Percentiles rank a stretch among this genome's conserved stretches.
These are phyloP conservation scores for Abrostola triplasia DNA, from an alignment of 2,888 invertebrate genomes.

Conservation along the genomic window DNA sequence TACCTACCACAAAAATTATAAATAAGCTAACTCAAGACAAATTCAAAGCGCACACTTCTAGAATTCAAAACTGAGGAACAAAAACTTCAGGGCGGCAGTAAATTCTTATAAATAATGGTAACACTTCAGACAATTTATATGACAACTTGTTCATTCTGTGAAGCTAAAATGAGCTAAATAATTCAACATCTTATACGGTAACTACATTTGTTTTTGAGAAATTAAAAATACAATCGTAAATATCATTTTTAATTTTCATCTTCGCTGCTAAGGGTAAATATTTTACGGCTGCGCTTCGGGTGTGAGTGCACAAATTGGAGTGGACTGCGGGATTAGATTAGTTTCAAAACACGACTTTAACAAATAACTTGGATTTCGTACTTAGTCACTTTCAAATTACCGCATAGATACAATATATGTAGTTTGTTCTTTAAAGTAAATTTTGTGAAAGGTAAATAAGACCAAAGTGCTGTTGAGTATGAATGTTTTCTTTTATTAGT, in stretches of 20 bases:
- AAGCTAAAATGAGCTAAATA: constrained; percentile 52
- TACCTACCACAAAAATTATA: constrained; percentile 13
- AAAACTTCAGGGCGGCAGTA: constrained; percentile 51
- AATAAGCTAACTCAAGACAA: constrained; percentile 37
- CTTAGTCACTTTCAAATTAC: too few relatives aligned
- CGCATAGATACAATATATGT: too few relatives aligned
- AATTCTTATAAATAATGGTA: constrained; percentile 57
- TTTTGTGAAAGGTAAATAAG: background rate
- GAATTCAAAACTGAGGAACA: constrained; percentile 52
- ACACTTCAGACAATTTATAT: constrained; percentile 56
- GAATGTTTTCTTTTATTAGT: too few relatives aligned
- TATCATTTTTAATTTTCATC: constrained; percentile 51
- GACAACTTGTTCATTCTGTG: constrained; percentile 49
- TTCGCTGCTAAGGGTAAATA: constrained; percentile 20
- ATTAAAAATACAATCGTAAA: constrained; percentile 56
- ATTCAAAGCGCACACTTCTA: constrained; percentile 40
- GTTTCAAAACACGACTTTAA: constrained; percentile 8
- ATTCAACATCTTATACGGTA: constrained; percentile 42
- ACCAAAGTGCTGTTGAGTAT: too few relatives aligned
- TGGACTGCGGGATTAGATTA: constrained; percentile 14
- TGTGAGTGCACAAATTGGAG: constrained; percentile 17
- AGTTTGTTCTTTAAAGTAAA: too few relatives aligned
- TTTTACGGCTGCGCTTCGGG: constrained; percentile 14
- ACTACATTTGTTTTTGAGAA: constrained; percentile 32
- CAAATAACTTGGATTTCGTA: background rate